Percentiles rank a stretch among this genome's conserved stretches.
These are phyloP conservation scores for Ecdyonurus torrentis DNA, from an alignment of 2,888 invertebrate genomes.

Conservation along the genomic window DNA sequence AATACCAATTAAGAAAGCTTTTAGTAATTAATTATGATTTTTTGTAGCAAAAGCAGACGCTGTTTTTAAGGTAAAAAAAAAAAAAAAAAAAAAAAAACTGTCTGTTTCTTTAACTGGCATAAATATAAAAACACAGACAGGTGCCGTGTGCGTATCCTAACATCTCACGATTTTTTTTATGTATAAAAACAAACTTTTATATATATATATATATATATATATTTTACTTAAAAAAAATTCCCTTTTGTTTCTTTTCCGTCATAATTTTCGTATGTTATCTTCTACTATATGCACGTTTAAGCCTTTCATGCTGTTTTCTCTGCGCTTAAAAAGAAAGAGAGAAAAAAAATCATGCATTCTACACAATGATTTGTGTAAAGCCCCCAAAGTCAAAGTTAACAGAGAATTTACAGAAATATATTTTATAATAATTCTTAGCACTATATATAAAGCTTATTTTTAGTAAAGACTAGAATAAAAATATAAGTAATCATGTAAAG, in stretches of 20 bases:
- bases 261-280: background rate
- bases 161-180: background rate
- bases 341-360: no score
- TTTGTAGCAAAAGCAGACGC: background rate
- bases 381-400: no score
- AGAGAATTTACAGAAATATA: background rate
- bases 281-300: background rate
- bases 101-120: no score
- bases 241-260: background rate
- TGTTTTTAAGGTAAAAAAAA: no score
- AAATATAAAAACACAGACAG: background rate
- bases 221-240: background rate
- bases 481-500: background rate
- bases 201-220: background rate
- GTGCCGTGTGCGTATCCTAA: no score
- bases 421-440: background rate
- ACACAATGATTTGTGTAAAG: no score
- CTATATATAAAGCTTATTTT: background rate
- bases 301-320: no score
- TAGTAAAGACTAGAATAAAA: background rate
- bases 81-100: no score
- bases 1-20: background rate
- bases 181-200: background rate
- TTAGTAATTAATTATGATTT: background rate
- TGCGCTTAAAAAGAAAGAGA: no score